phyloP scores from a whole-genome alignment of 2,888 invertebrate genomes.

The Chymomyza amoena region DNA sequence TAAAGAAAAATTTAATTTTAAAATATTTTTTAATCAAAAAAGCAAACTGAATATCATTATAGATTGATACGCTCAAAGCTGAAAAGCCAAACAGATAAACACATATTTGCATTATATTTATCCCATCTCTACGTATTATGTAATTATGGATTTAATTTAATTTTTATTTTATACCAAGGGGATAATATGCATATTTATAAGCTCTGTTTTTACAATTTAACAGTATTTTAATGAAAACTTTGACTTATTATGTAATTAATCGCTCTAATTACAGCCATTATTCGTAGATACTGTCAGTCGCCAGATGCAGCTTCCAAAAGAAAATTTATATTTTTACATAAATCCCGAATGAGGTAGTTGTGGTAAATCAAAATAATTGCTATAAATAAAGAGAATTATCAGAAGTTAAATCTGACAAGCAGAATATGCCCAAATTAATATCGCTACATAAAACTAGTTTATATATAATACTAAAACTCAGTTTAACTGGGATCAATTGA shows the following conservation, averaged over 20 bases:
- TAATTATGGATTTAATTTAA: not conserved
- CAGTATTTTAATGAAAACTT: not conserved
- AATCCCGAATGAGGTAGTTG: not conserved
- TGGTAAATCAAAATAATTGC: slow-evolving; percentile 7
- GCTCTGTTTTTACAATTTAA: not conserved
- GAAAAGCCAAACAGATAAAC: not conserved
- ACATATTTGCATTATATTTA: not conserved
- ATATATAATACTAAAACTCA: not conserved
- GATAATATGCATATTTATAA: not conserved
- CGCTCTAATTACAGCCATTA: slow-evolving; percentile 7
- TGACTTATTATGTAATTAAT: not conserved
- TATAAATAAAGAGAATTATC: slow-evolving; percentile 16
- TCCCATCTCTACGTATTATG: not conserved
- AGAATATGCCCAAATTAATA: not conserved
- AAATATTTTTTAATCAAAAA: too few relatives aligned
- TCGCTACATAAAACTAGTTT: too few relatives aligned
- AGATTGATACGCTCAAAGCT: not conserved
- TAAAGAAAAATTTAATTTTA: too few relatives aligned
- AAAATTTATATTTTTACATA: not conserved
- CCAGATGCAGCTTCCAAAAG: not conserved
- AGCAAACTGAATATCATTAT: too few relatives aligned
- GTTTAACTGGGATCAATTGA: not conserved
- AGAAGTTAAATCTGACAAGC: not conserved
- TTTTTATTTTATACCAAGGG: not conserved
- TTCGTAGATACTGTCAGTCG: not conserved